A percentile compares a stretch with the other conserved stretches of the same genome.
phyloP scores from a whole-genome alignment of 1,140 invertebrate species.

The Leguminivora glycinivorella region DNA sequence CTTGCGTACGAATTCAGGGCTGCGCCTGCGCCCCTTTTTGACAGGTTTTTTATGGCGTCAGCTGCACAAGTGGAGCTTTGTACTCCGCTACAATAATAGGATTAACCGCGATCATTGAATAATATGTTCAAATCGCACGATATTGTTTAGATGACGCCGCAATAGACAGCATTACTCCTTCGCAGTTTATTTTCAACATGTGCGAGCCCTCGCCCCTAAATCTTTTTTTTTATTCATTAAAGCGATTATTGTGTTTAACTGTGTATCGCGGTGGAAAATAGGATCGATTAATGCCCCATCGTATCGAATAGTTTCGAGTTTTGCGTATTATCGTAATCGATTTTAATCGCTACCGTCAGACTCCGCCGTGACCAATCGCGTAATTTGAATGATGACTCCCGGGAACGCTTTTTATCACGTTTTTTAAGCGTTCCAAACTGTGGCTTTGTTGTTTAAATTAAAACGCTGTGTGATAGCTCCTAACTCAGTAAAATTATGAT shows the following conservation, averaged over 20 bases:
- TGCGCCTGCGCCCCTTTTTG: conserved; percentile 27
- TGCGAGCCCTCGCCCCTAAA: conserved; percentile 35
- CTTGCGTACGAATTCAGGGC: neutral
- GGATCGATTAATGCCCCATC: conserved; percentile 52
- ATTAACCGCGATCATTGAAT: conserved; percentile 44
- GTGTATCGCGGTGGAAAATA: conserved; percentile 59
- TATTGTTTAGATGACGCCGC: conserved; percentile 27
- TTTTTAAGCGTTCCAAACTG: conserved; percentile 8
- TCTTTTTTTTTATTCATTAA: conserved; percentile 62
- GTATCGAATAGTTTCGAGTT: conserved; percentile 44
- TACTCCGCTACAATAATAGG: conserved; percentile 47
- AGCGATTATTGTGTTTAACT: conserved; percentile 55
- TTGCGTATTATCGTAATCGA: conserved; percentile 44
- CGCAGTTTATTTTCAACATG: conserved; percentile 41
- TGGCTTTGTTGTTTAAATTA: conserved; percentile 29
- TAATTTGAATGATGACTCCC: conserved; percentile 35
- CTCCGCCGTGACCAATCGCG: conserved; percentile 31
- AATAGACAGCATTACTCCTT: conserved; percentile 35
- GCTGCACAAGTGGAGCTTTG: conserved; percentile 65
- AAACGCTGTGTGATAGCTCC: conserved; percentile 26
- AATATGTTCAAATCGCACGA: conserved; percentile 16
- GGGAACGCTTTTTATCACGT: conserved; percentile 11
- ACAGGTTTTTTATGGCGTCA: conserved; percentile 59
- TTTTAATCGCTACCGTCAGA: conserved; percentile 48
- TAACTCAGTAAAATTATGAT: conserved; percentile 27